A percentile compares a stretch with the other conserved stretches of the same genome.
phyloP scores from a whole-genome alignment of 2,888 invertebrate species.

The Hipparchia semele region DNA sequence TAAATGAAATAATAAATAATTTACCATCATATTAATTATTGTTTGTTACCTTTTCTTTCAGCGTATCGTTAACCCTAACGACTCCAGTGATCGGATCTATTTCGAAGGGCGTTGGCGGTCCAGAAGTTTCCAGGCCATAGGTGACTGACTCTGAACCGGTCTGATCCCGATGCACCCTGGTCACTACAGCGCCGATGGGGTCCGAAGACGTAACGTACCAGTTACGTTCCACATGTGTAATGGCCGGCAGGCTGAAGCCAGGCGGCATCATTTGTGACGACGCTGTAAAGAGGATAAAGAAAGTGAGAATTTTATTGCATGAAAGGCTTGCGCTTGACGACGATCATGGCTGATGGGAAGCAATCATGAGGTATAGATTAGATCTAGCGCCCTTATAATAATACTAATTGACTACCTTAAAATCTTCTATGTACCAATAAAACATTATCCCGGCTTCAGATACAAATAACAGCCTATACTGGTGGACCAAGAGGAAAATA shows the following conservation, averaged over 20 bases:
- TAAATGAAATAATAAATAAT: no score
- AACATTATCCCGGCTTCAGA: no score
- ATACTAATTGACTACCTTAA: no score
- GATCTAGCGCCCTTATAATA: no score
- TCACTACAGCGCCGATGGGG: constrained; percentile 87
- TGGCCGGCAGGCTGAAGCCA: constrained; percentile 85
- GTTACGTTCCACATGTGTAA: constrained; percentile 87
- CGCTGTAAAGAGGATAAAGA: constrained; percentile 53
- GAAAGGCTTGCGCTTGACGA: no score
- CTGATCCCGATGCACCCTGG: constrained; percentile 86
- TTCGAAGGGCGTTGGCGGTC: constrained; percentile 86
- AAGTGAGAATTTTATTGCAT: background rate
- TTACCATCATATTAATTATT: no score
- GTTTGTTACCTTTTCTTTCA: constrained; percentile 86
- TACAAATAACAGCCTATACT: no score
- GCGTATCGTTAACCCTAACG: constrained; percentile 90
- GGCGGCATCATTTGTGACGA: constrained; percentile 73
- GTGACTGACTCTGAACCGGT: constrained; percentile 83
- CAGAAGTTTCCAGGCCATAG: constrained; percentile 86
- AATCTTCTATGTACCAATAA: no score
- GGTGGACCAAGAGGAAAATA: no score
- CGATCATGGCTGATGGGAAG: no score
- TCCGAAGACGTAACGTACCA: constrained; percentile 90
- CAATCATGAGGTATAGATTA: no score
- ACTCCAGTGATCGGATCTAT: constrained; percentile 90